These are phyloP conservation scores for Euura saliciscinereae DNA, from an alignment of 1,140 invertebrate genomes.

Conservation along the genomic window DNA sequence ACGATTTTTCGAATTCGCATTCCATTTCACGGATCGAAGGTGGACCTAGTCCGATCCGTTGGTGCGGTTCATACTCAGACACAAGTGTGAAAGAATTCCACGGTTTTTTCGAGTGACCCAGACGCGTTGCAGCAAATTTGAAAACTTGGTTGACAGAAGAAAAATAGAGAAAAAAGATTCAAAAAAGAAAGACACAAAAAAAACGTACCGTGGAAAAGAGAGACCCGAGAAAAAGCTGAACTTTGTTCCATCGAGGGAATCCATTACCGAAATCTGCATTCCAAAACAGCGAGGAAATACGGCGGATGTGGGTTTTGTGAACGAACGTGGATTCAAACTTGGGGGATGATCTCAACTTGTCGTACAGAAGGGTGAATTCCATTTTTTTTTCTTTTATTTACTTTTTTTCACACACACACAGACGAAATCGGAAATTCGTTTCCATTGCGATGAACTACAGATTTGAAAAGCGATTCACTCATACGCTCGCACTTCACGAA, in stretches of 20 bases:
- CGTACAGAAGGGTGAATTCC: background rate
- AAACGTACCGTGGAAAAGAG: no score
- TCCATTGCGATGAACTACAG: background rate
- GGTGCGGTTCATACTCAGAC: background rate
- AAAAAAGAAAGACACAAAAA: background rate
- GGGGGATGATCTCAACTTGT: constrained; percentile 2
- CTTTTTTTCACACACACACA: no score
- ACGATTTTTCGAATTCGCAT: background rate
- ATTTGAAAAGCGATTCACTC: background rate
- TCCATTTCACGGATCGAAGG: background rate
- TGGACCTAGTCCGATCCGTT: background rate
- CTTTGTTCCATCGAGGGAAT: background rate
- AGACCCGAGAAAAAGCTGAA: background rate
- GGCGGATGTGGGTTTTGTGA: background rate
- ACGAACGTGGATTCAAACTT: constrained; percentile 1
- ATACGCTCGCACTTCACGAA: no score
- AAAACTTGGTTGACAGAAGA: background rate
- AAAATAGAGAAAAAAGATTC: background rate
- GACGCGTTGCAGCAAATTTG: background rate
- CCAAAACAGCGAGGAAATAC: background rate
- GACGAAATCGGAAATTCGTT: background rate
- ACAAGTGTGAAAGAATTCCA: no score
- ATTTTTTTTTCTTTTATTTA: background rate
- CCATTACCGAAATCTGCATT: constrained; percentile 3
- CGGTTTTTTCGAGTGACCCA: background rate